These are phyloP conservation scores for Trematomus loennbergii DNA, from an alignment of 2,113 vertebrate species.

Conservation along the genomic window DNA sequence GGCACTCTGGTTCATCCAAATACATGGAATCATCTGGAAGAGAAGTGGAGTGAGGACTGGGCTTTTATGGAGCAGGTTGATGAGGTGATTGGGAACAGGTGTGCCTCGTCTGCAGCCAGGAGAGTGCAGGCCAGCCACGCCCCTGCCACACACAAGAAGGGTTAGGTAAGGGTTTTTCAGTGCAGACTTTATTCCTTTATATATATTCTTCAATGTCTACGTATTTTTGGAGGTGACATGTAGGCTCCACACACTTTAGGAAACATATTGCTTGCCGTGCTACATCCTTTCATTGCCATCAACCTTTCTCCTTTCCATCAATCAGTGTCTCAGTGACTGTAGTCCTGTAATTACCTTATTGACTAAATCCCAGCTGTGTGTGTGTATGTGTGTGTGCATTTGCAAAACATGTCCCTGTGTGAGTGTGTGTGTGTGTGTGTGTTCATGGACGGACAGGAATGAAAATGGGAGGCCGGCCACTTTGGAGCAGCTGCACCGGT, in stretches of 20 bases:
- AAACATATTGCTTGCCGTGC: constrained; percentile 15
- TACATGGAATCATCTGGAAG: no score
- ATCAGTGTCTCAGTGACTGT: constrained; percentile 44
- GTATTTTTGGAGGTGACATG: not conserved
- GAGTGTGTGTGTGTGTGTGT: no score
- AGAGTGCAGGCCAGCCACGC: no score
- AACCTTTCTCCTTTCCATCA: constrained; percentile 49
- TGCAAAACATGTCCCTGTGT: constrained; percentile 3
- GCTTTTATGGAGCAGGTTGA: no score
- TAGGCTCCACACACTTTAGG: not conserved
- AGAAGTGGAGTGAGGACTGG: no score
- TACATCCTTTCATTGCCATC: constrained; percentile 44
- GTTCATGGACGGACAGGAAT: constrained; percentile 62
- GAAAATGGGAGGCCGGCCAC: constrained; percentile 66
- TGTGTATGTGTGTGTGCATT: not conserved
- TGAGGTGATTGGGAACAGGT: no score
- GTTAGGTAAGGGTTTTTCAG: no score
- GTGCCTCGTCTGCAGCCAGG: no score
- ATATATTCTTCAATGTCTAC: not conserved
- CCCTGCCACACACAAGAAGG: no score
- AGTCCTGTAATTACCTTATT: constrained; percentile 70
- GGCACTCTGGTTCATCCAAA: no score
- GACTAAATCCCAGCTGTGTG: constrained; percentile 60
- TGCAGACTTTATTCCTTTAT: no score
- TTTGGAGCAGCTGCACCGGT: constrained; percentile 60